phyloP scores from a whole-genome alignment of 1,140 invertebrate genomes.

The Drosophila ironensis region DNA sequence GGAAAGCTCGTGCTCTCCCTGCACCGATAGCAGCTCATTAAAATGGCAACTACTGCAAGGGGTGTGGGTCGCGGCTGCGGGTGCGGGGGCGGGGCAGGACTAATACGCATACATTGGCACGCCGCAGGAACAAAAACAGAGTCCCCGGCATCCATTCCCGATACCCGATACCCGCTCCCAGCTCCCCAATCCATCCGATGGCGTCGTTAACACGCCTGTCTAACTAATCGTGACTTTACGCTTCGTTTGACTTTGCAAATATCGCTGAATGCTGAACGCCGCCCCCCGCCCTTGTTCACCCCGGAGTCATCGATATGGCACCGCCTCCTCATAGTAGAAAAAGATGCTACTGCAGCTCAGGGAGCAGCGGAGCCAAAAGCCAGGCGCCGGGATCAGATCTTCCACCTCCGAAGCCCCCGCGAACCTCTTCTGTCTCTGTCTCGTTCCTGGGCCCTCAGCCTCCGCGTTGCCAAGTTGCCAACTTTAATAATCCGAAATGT shows the following conservation, averaged over 20 bases:
- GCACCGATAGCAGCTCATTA: constrained; percentile 67
- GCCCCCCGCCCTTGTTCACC: background rate
- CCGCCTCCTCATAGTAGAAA: constrained; percentile 17
- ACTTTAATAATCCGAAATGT: constrained; percentile 70
- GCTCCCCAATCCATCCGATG: constrained; percentile 11
- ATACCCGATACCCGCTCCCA: background rate
- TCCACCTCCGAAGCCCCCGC: too few relatives aligned
- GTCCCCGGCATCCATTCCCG: background rate
- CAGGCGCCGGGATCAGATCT: constrained; percentile 7
- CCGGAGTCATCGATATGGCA: background rate
- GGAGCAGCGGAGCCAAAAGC: background rate
- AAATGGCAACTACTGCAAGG: constrained; percentile 58
- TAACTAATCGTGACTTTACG: constrained; percentile 82
- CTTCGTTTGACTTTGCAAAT: constrained; percentile 81
- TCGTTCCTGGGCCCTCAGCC: background rate
- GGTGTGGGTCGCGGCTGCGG: background rate
- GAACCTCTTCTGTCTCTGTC: too few relatives aligned
- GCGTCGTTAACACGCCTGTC: constrained; percentile 79
- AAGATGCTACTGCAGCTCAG: constrained; percentile 45
- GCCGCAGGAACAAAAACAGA: constrained; percentile 37
- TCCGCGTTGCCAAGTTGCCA: constrained; percentile 48
- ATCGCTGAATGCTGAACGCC: constrained; percentile 59
- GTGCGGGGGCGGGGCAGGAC: constrained; percentile 19
- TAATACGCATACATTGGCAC: constrained; percentile 52
- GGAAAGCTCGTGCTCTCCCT: constrained; percentile 20